These are phyloP conservation scores for Zelostemma sp. DNA, from an alignment of 1,140 invertebrate species.

Conservation along the genomic window DNA sequence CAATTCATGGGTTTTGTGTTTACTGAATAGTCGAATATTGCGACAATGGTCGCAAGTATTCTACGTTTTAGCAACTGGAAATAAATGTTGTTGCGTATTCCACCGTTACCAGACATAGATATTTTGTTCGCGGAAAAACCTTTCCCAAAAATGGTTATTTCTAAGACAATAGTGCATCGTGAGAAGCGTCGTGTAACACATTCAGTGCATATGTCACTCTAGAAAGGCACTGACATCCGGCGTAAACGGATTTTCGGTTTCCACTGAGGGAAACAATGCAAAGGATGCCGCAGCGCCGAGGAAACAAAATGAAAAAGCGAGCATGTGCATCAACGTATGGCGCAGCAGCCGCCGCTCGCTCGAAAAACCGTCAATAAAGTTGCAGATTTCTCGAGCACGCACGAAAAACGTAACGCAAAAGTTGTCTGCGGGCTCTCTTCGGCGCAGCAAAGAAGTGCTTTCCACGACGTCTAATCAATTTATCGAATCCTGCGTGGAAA, in stretches of 20 bases:
- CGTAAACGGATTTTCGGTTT: slow-evolving; percentile 6
- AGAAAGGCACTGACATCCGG: slow-evolving; percentile 5
- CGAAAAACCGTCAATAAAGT: not conserved
- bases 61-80: too few species aligned
- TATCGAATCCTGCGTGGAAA: not conserved
- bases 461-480: slow-evolving; percentile 13
- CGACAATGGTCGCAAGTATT: too few species aligned
- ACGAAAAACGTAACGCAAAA: slow-evolving; percentile 34
- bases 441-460: slow-evolving; percentile 43
- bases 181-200: not conserved
- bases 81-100: too few species aligned
- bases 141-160: not conserved
- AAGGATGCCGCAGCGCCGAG: not conserved
- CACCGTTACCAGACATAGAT: too few species aligned
- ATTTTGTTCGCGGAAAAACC: too few species aligned
- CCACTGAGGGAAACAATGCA: slow-evolving; percentile 1
- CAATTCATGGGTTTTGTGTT: too few species aligned
- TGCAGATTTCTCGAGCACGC: not conserved
- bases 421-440: too few species aligned
- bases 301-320: not conserved
- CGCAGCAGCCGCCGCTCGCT: not conserved
- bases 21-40: too few species aligned
- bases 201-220: not conserved
- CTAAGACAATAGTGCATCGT: not conserved
- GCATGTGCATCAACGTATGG: too few species aligned